These are phyloP conservation scores for Coluber constrictor DNA, from an alignment of 2,797 vertebrate genomes.

Conservation along the genomic window DNA sequence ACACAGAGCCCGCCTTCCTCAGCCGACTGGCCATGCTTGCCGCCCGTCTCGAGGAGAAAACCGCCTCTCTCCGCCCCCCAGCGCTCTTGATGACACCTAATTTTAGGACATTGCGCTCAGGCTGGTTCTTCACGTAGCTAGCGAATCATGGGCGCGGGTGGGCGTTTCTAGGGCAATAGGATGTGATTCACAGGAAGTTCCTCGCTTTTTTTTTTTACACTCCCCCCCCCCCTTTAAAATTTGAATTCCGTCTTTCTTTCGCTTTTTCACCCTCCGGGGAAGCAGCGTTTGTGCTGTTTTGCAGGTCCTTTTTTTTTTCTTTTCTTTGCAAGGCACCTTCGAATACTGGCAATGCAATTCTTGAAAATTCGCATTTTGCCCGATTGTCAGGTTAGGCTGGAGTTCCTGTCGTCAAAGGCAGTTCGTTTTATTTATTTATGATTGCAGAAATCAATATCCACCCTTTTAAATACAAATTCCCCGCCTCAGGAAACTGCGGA, in stretches of 20 bases:
- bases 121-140: background rate
- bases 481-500: background rate
- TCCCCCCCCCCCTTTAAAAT: background rate
- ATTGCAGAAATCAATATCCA: background rate
- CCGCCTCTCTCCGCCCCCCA: background rate
- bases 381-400: background rate
- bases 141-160: background rate
- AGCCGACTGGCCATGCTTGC: background rate
- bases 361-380: background rate
- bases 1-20: slow-evolving; percentile 24
- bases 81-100: background rate
- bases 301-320: background rate
- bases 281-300: background rate
- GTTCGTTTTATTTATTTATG: background rate
- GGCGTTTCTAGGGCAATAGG: background rate
- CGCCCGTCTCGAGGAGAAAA: background rate
- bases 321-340: background rate
- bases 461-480: background rate
- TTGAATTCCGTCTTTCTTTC: background rate
- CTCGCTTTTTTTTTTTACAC: background rate
- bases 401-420: background rate
- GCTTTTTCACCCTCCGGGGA: background rate
- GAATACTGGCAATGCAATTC: background rate
- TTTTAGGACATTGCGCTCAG: slow-evolving; percentile 23
- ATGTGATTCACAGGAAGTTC: background rate